Evolutionary conservation across 2,888 invertebrate genomes (phyloP).

Genomic region (Trachelus iudaicus): DNA sequence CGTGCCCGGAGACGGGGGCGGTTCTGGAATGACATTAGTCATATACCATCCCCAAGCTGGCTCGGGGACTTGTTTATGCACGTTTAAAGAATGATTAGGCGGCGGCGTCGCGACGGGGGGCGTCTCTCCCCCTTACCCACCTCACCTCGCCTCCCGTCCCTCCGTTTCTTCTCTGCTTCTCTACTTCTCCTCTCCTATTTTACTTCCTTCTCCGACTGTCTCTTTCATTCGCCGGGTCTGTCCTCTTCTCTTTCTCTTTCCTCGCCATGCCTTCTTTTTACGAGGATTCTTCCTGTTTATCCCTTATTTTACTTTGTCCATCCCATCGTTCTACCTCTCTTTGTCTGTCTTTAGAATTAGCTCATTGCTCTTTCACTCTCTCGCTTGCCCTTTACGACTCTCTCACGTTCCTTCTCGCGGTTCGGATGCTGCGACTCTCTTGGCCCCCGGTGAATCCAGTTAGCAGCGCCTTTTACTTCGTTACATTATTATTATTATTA

Average conservation of each 20-base stretch:
- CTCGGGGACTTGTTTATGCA: constrained; percentile 62
- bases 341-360: background rate
- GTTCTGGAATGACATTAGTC: constrained; percentile 61
- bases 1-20: constrained; percentile 26
- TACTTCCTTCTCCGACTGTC: constrained; percentile 10
- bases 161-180: constrained; percentile 22
- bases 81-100: constrained; percentile 66
- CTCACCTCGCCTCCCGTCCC: constrained; percentile 29
- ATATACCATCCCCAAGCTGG: constrained; percentile 45
- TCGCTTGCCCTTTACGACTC: background rate
- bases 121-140: constrained; percentile 30
- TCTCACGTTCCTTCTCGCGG: constrained; percentile 1
- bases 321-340: background rate
- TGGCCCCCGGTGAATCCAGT: constrained; percentile 42
- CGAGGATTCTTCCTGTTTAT: background rate
- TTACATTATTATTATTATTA: constrained; percentile 53
- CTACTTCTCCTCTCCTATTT: constrained; percentile 12
- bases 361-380: constrained; percentile 1
- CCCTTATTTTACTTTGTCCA: constrained; percentile 10
- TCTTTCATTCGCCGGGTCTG: constrained; percentile 1
- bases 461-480: constrained; percentile 48
- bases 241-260: constrained; percentile 11
- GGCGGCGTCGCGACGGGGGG: constrained; percentile 58
- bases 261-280: background rate
- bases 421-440: constrained; percentile 15